Evolutionary conservation across 2,113 vertebrate species (phyloP).

Genomic region (Nothobranchius furzeri): DNA sequence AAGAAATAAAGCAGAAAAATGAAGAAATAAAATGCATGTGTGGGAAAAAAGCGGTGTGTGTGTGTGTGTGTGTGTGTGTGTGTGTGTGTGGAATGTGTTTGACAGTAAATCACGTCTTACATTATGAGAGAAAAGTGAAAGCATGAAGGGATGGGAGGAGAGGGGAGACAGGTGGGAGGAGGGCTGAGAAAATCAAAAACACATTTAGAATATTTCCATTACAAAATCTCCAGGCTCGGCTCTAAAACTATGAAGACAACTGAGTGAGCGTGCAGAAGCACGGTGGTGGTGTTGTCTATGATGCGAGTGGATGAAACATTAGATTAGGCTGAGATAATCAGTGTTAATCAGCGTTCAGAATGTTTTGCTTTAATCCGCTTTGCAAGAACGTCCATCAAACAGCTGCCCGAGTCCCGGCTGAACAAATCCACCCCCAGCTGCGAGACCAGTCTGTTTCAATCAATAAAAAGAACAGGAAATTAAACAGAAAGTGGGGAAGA

Average conservation of each 20-base stretch:
- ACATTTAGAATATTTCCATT: constrained; percentile 24
- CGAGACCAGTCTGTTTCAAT: neutral
- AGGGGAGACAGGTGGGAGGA: constrained; percentile 10
- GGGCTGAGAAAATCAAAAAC: constrained; percentile 32
- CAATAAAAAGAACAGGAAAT: neutral
- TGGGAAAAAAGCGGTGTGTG: constrained; percentile 27
- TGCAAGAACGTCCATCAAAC: constrained; percentile 33
- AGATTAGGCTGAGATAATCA: constrained; percentile 37
- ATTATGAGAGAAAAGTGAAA: constrained; percentile 51
- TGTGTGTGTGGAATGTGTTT: constrained; percentile 53
- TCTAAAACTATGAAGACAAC: constrained; percentile 10
- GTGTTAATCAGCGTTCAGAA: constrained; percentile 29
- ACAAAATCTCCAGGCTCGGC: neutral
- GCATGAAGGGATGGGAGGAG: constrained; percentile 16
- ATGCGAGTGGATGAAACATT: neutral
- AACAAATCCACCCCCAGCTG: constrained; percentile 12
- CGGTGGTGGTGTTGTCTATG: neutral
- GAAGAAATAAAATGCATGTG: constrained; percentile 19
- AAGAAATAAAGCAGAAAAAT: constrained; percentile 16
- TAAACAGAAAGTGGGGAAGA: constrained; percentile 10
- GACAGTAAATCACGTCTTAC: constrained; percentile 64
- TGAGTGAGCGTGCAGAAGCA: neutral
- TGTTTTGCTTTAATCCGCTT: constrained; percentile 14
- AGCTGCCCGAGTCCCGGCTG: constrained; percentile 26
- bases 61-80: constrained; percentile 9